Evolutionary conservation across 35 echinoderm and acorn worm species (phyloP).

Genomic region (Lytechinus variegatus): DNA sequence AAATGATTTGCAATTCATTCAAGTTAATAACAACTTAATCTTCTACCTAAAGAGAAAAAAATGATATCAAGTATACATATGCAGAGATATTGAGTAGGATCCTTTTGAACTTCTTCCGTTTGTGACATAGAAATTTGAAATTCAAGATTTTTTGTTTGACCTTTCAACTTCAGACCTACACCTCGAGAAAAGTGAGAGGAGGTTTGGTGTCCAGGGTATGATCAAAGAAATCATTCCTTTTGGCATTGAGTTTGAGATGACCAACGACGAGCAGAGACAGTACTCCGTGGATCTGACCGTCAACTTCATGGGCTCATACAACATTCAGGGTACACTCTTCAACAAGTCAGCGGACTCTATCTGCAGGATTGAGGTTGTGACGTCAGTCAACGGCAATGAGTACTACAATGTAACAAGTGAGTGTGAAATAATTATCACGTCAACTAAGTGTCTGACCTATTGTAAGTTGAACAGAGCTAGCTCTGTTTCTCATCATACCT

Average conservation of each 20-base stretch:
- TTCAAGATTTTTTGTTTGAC: not conserved
- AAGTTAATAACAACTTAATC: too few relatives aligned
- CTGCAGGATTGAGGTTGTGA: not conserved
- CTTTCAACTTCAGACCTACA: not conserved
- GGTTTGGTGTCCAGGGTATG: conserved; percentile 21
- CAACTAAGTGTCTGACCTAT: not conserved
- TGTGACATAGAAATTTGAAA: too few relatives aligned
- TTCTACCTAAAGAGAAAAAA: too few relatives aligned
- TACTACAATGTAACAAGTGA: conserved; percentile 3
- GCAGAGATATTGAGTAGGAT: too few relatives aligned
- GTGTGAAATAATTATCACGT: not conserved
- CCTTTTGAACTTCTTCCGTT: too few relatives aligned
- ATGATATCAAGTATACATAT: too few relatives aligned
- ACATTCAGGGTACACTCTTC: not conserved
- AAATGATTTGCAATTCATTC: too few relatives aligned
- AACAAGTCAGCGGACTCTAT: not conserved
- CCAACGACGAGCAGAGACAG: not conserved
- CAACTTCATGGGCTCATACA: not conserved
- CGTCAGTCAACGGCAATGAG: not conserved
- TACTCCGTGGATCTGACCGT: not conserved
- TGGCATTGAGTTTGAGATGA: conserved; percentile 15
- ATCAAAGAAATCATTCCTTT: conserved; percentile 34
- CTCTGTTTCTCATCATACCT: too few relatives aligned
- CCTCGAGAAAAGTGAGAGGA: not conserved
- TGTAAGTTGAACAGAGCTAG: too few relatives aligned